Percentiles rank a stretch among this genome's conserved stretches.
Conservation (phyloP, 2,888 invertebrate genomes). For the Tribolium freemani region DNA sequence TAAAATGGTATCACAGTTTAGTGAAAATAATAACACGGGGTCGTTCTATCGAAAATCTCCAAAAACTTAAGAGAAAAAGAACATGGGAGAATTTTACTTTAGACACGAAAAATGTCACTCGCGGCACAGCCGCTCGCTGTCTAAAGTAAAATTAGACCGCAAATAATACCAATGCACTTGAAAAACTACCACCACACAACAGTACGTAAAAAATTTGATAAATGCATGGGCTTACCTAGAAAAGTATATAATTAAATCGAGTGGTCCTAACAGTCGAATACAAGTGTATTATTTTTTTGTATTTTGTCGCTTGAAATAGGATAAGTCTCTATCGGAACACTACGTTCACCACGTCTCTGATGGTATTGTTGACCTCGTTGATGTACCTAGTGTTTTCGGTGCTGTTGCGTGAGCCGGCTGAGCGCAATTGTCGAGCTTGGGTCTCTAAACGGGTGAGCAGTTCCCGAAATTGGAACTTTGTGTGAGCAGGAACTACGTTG, state of each 20-base stretch:
- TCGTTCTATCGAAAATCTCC: constrained; percentile 22
- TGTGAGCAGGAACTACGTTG: constrained; percentile 84
- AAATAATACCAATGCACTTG: constrained; percentile 34
- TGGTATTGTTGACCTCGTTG: constrained; percentile 80
- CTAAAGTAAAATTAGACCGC: too few species aligned
- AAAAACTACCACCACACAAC: constrained; percentile 47
- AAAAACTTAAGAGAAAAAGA: constrained; percentile 36
- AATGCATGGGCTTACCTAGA: constrained; percentile 61
- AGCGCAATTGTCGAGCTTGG: constrained; percentile 77
- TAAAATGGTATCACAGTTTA: constrained; percentile 68
- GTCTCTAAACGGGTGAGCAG: constrained; percentile 79
- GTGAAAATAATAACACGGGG: constrained; percentile 61
- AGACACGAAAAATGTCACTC: too few species aligned
- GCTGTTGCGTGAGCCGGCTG: constrained; percentile 79
- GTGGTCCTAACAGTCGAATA: constrained; percentile 61
- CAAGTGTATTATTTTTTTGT: constrained; percentile 48
- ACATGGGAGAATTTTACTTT: background rate
- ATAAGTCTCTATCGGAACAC: constrained; percentile 68
- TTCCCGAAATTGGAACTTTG: constrained; percentile 89
- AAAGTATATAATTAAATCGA: constrained; percentile 51
- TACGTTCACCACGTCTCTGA: constrained; percentile 81
- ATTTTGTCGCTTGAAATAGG: constrained; percentile 32
- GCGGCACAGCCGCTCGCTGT: too few species aligned
- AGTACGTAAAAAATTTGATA: constrained; percentile 51
- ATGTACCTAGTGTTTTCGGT: constrained; percentile 78